These are phyloP conservation scores for Drosophila barbarae DNA, from an alignment of 2,888 invertebrate species.

Conservation along the genomic window DNA sequence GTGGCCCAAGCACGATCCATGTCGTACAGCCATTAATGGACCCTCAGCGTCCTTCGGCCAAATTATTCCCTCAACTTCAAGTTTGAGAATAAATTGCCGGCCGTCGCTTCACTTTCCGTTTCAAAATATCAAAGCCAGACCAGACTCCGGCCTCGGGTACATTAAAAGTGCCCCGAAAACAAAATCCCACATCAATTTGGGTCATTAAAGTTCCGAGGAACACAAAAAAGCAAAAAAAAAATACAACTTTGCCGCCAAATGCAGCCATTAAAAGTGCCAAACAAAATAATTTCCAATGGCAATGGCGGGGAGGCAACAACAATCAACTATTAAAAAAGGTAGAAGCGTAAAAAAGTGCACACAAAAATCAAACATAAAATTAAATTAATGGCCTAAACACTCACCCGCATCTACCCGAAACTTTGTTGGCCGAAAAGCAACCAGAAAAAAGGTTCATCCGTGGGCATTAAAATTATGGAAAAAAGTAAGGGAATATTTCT, in stretches of 20 bases:
- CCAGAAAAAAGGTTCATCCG: slow-evolving; percentile 63
- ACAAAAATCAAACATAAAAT: slow-evolving; percentile 72
- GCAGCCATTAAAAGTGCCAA: slow-evolving; percentile 49
- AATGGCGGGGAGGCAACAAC: slow-evolving; percentile 28
- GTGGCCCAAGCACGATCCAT: slow-evolving; percentile 9
- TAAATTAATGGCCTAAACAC: slow-evolving; percentile 67
- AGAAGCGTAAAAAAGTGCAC: slow-evolving; percentile 39
- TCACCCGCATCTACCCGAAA: slow-evolving; percentile 37
- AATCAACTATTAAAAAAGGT: slow-evolving; percentile 64
- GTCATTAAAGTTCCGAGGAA: slow-evolving; percentile 58
- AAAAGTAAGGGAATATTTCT: slow-evolving; percentile 49
- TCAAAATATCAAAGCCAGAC: slow-evolving; percentile 18
- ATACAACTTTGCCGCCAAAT: slow-evolving; percentile 63
- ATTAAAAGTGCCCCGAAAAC: slow-evolving; percentile 33
- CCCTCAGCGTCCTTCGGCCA: slow-evolving; percentile 22
- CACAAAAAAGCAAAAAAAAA: slow-evolving; percentile 30
- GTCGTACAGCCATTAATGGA: slow-evolving; percentile 13
- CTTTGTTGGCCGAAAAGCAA: slow-evolving; percentile 7
- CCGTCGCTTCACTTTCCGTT: slow-evolving; percentile 26
- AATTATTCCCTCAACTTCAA: slow-evolving; percentile 14
- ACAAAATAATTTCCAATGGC: slow-evolving; percentile 42
- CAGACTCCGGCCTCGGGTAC: slow-evolving; percentile 9
- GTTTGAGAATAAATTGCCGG: slow-evolving; percentile 17
- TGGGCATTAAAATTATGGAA: slow-evolving; percentile 72
- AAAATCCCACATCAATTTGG: slow-evolving; percentile 69